Evolutionary conservation across 2,113 vertebrate species (phyloP), one percentile per base, ranked within the genome.

Genomic region (Sebastes fasciatus): DNA sequence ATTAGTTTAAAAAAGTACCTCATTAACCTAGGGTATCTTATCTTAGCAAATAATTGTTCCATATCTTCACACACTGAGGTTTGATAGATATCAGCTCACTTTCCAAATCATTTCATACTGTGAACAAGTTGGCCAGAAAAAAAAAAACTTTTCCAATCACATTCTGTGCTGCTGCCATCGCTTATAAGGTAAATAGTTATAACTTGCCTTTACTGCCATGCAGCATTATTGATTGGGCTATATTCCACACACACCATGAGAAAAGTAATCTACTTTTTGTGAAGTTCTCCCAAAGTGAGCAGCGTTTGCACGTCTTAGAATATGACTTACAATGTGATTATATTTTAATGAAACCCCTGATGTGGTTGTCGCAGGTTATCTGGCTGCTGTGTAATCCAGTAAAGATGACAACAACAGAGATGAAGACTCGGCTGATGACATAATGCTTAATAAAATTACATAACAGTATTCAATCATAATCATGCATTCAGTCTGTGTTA

Each of bases 281-380:
- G 4, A 77, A 68, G 51, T 45, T 74, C 52, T 61, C 23, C 52
- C 55, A 67, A 42, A 77, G 26, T 10, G 13, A 17, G n/a, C 19
- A 82, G 14, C 4, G 0, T 51, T 78, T 11, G 17, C 14, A 48
- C 16, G 23, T 71, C 67, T 77, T 26, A 57, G 34, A 58, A 67
- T 45, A 42, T 65, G n/a, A 64, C 54, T 80, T 62, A 63, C 61
- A 64, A 64, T 43, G 11, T 45, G 1, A 83, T 77, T 65, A 58
- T 26, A 21, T 70, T 77, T 86, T 64, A 76, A 64, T 83, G 48
- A 79, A 85, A 66, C 8, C 16, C 14, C 51, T 63, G 16, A 73
- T 62, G 21, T 26, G 12, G 13, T n/a, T 67, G 19, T 49, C 17
- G 34, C 34, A 70, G 51, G 8, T 80, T 66, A 40, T 68, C 5